A percentile compares a stretch with the other conserved stretches of the same genome.
Conservation (phyloP, 2,113 vertebrate species). For the Genyomyrus donnyi region DNA sequence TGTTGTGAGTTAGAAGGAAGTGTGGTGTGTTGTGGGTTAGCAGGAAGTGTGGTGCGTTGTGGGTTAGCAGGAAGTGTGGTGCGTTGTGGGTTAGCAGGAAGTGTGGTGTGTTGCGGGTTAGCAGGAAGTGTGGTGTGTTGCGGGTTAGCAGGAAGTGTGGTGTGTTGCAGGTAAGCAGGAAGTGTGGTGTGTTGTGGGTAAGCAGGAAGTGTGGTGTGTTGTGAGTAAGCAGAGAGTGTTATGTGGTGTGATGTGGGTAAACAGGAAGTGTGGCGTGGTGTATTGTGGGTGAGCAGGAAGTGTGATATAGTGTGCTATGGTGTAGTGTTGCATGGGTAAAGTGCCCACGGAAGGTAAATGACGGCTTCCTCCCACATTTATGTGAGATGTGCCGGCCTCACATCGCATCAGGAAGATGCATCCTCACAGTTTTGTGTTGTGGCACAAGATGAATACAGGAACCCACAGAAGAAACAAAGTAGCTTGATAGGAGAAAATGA, state of each 20-base stretch:
- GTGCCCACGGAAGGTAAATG: neutral
- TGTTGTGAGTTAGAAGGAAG: too few relatives aligned
- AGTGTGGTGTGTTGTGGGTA: too few relatives aligned
- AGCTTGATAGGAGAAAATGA: constrained; percentile 19
- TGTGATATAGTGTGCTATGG: neutral
- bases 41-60: too few relatives aligned
- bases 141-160: too few relatives aligned
- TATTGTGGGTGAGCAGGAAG: neutral
- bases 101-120: neutral
- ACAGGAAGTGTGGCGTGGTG: neutral
- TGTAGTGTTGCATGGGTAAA: neutral
- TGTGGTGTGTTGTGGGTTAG: too few relatives aligned
- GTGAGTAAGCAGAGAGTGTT: too few relatives aligned
- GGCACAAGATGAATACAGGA: constrained; percentile 16
- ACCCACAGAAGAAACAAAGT: constrained; percentile 11
- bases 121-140: too few relatives aligned
- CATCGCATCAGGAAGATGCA: neutral
- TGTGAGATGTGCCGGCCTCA: neutral
- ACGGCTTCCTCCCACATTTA: neutral
- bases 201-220: too few relatives aligned
- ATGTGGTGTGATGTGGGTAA: neutral
- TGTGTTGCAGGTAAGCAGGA: too few relatives aligned
- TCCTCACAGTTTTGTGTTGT: neutral
- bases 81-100: too few relatives aligned
- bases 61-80: neutral